Evolutionary conservation across 2,113 vertebrate genomes (phyloP).

Genomic region (Salvelinus fontinalis): DNA sequence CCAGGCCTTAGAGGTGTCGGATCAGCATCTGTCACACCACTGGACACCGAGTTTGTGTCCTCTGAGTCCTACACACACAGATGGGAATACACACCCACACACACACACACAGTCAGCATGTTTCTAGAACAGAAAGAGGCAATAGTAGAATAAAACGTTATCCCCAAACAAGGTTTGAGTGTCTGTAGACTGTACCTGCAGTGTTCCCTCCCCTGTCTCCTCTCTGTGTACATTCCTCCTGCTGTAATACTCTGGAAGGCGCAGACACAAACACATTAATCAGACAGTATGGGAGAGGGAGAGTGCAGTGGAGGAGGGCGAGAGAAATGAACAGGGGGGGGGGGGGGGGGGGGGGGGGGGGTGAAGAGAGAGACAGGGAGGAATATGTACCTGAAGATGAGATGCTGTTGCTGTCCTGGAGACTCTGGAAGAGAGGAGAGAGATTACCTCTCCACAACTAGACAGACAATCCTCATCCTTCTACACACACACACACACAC

Average conservation of each 20-base stretch:
- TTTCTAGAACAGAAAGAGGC: background rate
- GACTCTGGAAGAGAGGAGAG: slow-evolving; percentile 32
- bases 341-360: background rate
- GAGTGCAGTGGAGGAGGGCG: slow-evolving; percentile 7
- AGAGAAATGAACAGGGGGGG: slow-evolving; percentile 7
- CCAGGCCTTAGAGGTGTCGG: slow-evolving; percentile 68
- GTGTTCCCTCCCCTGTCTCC: slow-evolving; percentile 54
- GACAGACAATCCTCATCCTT: background rate
- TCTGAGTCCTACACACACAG: slow-evolving; percentile 45
- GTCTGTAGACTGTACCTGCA: slow-evolving; percentile 25
- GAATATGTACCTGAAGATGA: slow-evolving; percentile 52
- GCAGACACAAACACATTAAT: background rate
- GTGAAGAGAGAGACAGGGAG: background rate
- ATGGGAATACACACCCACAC: background rate
- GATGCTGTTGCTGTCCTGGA: slow-evolving; percentile 13
- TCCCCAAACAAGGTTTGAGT: background rate
- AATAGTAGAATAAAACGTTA: background rate
- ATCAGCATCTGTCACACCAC: slow-evolving; percentile 45
- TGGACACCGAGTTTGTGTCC: slow-evolving; percentile 68
- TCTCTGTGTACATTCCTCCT: slow-evolving; percentile 53
- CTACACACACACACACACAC: background rate
- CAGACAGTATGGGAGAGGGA: background rate
- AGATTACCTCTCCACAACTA: background rate
- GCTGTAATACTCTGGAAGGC: slow-evolving; percentile 42
- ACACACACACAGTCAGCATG: background rate